A percentile compares a stretch with the other conserved stretches of the same genome.
Conservation (phyloP, 2,888 invertebrate genomes). For the Lysandra bellargus region DNA sequence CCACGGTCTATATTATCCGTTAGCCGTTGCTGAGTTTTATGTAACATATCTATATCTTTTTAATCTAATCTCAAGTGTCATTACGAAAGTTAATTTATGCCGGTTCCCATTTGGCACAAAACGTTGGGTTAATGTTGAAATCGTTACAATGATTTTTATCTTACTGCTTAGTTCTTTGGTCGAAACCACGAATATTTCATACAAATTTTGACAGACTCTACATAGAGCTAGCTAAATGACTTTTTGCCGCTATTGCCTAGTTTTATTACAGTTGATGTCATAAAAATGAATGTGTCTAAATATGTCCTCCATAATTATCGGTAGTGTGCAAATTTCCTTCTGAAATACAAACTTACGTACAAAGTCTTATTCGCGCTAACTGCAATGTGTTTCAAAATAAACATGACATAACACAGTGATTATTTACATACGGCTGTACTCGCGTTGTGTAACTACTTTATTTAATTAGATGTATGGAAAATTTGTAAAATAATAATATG, state of each 20-base stretch:
- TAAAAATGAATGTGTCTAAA: neutral
- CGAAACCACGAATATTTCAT: neutral
- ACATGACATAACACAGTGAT: conserved; percentile 24
- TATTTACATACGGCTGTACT: conserved; percentile 1
- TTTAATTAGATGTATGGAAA: conserved; percentile 27
- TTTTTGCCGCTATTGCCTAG: neutral
- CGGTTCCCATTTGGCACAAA: neutral
- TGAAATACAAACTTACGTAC: conserved; percentile 46
- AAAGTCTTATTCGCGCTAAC: conserved; percentile 47
- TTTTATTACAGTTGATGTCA: neutral
- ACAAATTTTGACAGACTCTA: neutral
- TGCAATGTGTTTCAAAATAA: conserved; percentile 30
- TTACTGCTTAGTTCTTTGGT: neutral
- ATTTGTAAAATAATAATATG: neutral
- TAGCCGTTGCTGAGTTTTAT: neutral
- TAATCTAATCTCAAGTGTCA: neutral
- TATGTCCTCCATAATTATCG: neutral
- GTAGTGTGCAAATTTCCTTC: neutral
- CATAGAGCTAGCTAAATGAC: neutral
- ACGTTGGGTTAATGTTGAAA: neutral
- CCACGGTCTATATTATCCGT: neutral
- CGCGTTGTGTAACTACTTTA: conserved; percentile 13
- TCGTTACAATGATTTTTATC: neutral
- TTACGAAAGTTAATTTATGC: conserved; percentile 3
- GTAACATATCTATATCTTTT: conserved; percentile 4